Evolutionary conservation across 2,113 vertebrate genomes (phyloP), one percentile per base, ranked within the genome.

Genomic region (Istiophorus platypterus): DNA sequence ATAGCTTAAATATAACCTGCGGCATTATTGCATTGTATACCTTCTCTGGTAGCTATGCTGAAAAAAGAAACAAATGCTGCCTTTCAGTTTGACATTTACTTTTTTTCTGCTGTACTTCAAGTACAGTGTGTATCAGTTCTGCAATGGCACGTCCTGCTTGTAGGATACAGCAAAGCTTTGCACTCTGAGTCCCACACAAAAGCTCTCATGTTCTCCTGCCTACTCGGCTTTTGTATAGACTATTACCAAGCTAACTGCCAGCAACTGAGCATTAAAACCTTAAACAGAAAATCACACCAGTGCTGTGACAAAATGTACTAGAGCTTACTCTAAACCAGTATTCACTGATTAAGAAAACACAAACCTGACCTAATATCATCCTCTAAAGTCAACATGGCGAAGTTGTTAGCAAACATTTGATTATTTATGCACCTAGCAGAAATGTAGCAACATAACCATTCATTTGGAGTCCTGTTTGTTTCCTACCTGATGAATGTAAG

Each of bases 1-100:
- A 29, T 29, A 1, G 57, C 64, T 78, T 62, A 65, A 64, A 66
- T 58, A 51, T 9, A 27, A 70, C 65, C 59, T 42, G 42, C 29
- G 14, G n/a, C 37, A 2, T 18, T 47, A 24, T 29, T 73, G 64
- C 17, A 15, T 57, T 80, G n/a, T 20, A 24, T 52, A 7, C 17
- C n/a, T n/a, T 56, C 3, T 1, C 12, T 7, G 66, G 31, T 58
- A 52, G 58, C 26, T 58, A 10, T 47, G 42, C 51, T 72, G 41
- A 39, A 34, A 37, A 42, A 67, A 49, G 8, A 24, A 56, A 66
- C 14, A 17, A 15, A 27, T 51, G n/a, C 22, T 5, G 27, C 27
- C 39, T 29, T 24, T 45, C 3, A 2, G 5, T n/a, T 17, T 47
- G 18, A 47, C 26, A 45, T 57, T 27, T 24, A 31, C 37, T 66